These are phyloP conservation scores for Monomorium pharaonis DNA, from an alignment of 1,140 invertebrate genomes.

Conservation along the genomic window DNA sequence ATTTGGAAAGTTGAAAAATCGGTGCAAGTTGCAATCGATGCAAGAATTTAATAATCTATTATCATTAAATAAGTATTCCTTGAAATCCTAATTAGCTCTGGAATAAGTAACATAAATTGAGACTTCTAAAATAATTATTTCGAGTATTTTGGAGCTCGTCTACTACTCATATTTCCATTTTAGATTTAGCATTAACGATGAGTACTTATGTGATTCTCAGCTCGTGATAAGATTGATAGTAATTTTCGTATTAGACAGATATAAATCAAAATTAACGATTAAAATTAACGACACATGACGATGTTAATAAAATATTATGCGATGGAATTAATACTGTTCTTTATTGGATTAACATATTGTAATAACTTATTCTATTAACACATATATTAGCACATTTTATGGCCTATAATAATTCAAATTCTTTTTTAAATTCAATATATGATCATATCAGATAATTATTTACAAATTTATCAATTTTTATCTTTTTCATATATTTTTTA, in stretches of 20 bases:
- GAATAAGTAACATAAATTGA: not conserved
- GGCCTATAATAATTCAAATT: not conserved
- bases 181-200: not conserved
- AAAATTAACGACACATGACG: not conserved
- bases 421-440: not conserved
- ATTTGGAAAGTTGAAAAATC: not conserved
- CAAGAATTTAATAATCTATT: not conserved
- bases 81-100: not conserved
- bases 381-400: not conserved
- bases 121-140: constrained; percentile 7
- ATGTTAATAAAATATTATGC: not conserved
- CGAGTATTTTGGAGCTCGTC: not conserved
- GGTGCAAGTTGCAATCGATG: not conserved
- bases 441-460: not conserved
- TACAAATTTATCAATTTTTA: not conserved
- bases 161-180: not conserved
- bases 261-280: not conserved
- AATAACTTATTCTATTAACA: too few relatives aligned
- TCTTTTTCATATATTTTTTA: not conserved
- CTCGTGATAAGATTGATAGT: not conserved
- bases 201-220: not conserved
- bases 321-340: not conserved
- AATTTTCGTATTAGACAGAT: not conserved
- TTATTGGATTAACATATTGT: too few relatives aligned
- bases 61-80: not conserved